A percentile compares a stretch with the other conserved stretches of the same genome.
phyloP scores from a whole-genome alignment of 2,113 vertebrate genomes.

The Mola mola region DNA sequence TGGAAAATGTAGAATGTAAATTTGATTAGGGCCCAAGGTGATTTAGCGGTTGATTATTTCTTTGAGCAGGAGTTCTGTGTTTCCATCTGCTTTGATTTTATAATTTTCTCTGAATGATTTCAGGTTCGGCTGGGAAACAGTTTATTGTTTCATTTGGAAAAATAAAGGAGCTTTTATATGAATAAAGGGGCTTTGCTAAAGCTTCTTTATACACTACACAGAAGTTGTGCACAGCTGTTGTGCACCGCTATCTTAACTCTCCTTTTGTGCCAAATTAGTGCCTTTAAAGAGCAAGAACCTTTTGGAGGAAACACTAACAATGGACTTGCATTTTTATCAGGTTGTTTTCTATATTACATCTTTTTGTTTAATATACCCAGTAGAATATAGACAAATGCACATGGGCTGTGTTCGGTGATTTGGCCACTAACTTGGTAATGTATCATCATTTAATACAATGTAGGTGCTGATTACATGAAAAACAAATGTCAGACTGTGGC shows the following conservation, averaged over 20 bases:
- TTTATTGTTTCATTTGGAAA: slow-evolving; percentile 39
- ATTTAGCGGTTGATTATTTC: slow-evolving; percentile 48
- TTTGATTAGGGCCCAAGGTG: slow-evolving; percentile 44
- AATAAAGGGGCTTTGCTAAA: slow-evolving; percentile 43
- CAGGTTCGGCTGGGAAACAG: slow-evolving; percentile 29
- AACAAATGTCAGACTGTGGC: slow-evolving; percentile 31
- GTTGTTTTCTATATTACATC: slow-evolving; percentile 11
- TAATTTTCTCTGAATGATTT: slow-evolving; percentile 39
- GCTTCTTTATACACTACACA: slow-evolving; percentile 44
- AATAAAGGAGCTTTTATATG: slow-evolving; percentile 49
- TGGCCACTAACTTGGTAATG: too few relatives aligned
- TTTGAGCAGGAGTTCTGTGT: slow-evolving; percentile 35
- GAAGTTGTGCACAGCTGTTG: slow-evolving; percentile 53
- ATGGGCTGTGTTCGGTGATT: too few relatives aligned
- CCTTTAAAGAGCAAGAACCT: slow-evolving; percentile 34
- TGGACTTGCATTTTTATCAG: background rate
- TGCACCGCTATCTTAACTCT: slow-evolving; percentile 30
- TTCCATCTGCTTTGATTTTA: slow-evolving; percentile 37
- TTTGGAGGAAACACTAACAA: slow-evolving; percentile 11
- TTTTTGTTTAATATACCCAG: slow-evolving; percentile 6
- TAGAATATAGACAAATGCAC: too few relatives aligned
- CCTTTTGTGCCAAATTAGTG: slow-evolving; percentile 29
- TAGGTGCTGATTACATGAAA: slow-evolving; percentile 43
- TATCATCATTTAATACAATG: slow-evolving; percentile 15
- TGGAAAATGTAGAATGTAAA: slow-evolving; percentile 40